phyloP scores from a whole-genome alignment of 2,888 invertebrate species.

The Alsophila aescularia region DNA sequence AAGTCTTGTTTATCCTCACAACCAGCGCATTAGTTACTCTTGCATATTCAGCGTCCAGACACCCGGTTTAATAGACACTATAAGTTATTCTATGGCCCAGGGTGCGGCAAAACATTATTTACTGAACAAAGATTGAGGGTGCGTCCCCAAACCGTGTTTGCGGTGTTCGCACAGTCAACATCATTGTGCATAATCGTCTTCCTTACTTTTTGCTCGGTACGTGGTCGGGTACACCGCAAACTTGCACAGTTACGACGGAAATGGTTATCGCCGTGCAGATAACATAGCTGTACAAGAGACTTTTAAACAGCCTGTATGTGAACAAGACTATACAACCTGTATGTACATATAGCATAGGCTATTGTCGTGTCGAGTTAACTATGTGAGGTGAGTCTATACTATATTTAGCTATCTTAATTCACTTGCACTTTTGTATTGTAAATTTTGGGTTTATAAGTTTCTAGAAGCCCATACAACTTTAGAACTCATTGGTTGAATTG shows the following conservation, averaged over 20 bases:
- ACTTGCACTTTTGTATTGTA: no score
- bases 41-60: no score
- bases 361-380: no score
- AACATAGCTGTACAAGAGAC: background rate
- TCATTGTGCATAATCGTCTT: constrained; percentile 71
- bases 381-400: no score
- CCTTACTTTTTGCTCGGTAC: constrained; percentile 54
- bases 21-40: no score
- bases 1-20: background rate
- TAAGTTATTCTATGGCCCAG: constrained; percentile 5
- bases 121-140: constrained; percentile 62
- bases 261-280: constrained; percentile 16
- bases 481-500: no score
- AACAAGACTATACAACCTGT: background rate
- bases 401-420: no score
- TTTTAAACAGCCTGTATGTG: background rate
- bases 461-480: no score
- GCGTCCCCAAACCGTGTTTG: constrained; percentile 57
- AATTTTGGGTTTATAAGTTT: no score
- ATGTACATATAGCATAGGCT: no score
- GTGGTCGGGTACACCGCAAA: constrained; percentile 50
- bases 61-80: no score
- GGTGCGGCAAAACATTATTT: constrained; percentile 52
- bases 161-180: constrained; percentile 68
- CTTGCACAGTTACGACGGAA: constrained; percentile 47